A percentile compares a stretch with the other conserved stretches of the same genome.
Conservation (phyloP, 35 echinoderm and acorn worm genomes). For the Hemicentrotus pulcherrimus region DNA sequence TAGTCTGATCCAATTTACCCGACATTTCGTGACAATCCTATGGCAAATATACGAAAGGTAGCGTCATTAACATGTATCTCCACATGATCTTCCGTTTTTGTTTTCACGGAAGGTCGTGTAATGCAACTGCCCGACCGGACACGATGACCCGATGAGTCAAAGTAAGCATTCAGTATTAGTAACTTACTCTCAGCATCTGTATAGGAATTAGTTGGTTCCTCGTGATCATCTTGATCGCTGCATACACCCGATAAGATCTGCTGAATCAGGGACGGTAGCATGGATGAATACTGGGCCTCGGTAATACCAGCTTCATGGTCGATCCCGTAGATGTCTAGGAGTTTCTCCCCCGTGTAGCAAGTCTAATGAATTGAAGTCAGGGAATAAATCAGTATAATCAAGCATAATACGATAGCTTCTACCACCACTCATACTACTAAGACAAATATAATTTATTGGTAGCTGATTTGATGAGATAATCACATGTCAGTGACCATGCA, state of each 20-base stretch:
- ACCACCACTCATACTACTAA: background rate
- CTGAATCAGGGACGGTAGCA: slow-evolving; percentile 76
- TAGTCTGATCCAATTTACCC: no score
- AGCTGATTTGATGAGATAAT: no score
- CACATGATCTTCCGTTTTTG: no score
- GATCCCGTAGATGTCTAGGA: slow-evolving; percentile 69
- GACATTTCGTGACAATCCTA: no score
- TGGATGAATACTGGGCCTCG: slow-evolving; percentile 42
- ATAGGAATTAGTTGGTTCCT: background rate
- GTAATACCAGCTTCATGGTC: slow-evolving; percentile 74
- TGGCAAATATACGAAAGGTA: no score
- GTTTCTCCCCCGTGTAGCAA: slow-evolving; percentile 69
- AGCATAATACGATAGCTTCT: background rate
- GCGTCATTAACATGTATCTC: no score
- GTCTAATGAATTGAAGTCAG: background rate
- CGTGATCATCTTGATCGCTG: background rate
- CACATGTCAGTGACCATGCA: no score
- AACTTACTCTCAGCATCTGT: background rate
- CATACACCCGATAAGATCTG: slow-evolving; percentile 60
- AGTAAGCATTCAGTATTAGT: no score
- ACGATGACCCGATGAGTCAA: no score
- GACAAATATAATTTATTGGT: no score
- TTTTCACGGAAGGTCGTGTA: no score
- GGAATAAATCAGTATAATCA: background rate
- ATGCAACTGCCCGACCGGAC: no score